Evolutionary conservation across 2,113 vertebrate species (phyloP).

Genomic region (Guaruba guarouba): DNA sequence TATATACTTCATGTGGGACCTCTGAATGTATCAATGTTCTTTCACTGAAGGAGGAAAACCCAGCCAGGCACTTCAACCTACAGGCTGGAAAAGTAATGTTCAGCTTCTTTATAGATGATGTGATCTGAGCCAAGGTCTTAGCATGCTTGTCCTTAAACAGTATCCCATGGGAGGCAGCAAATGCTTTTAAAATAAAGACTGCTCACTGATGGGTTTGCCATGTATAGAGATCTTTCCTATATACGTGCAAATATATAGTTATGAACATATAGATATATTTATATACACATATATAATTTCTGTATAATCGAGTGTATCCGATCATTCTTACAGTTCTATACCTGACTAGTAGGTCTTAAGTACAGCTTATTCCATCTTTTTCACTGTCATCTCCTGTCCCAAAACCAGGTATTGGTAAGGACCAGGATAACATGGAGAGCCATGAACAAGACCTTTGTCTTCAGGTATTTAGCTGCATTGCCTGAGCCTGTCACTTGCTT

Average conservation of each 20-base stretch:
- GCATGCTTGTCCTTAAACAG: neutral
- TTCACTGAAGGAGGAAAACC: neutral
- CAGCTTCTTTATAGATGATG: neutral
- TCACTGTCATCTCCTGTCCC: neutral
- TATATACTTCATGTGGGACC: neutral
- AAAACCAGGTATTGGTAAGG: neutral
- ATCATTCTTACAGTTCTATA: neutral
- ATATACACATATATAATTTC: neutral
- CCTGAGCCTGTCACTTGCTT: neutral
- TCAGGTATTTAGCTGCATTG: neutral
- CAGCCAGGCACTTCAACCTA: neutral
- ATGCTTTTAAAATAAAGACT: neutral
- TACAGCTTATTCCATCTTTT: neutral
- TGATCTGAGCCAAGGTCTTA: neutral
- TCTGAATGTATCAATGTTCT: conserved; percentile 14
- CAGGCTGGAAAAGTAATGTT: conserved; percentile 43
- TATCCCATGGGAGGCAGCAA: neutral
- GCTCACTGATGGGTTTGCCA: neutral
- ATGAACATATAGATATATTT: neutral
- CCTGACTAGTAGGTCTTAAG: neutral
- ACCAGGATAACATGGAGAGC: neutral
- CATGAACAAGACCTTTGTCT: neutral
- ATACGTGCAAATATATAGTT: fast-evolving
- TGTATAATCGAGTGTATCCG: neutral
- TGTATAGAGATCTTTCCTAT: neutral